Base-by-base conservation (phyloP, 2,888 invertebrate genomes). In the Cheilosia pagana region DNA sequence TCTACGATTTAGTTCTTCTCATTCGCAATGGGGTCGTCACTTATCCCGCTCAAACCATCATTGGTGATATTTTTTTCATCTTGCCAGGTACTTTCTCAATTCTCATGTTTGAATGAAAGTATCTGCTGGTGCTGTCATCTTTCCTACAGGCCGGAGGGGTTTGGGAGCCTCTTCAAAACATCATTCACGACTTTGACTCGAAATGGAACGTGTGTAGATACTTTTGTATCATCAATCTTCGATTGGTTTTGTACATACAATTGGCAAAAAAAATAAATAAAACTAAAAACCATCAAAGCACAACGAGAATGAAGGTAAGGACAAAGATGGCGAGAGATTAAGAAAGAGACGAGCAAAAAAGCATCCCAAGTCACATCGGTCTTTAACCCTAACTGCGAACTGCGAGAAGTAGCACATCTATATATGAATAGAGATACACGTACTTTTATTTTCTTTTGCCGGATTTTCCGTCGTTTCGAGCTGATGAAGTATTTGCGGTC, bases 401-500 rank as follows among this genome's bases (percentile, higher is more conserved):
- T 12, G 35, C 35, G 48, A 67, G 52, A 57, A 41, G 43, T 35
- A 55, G 41, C 35, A 43, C 4, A 14, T 52, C 23, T 28, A 16
- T 8, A 5, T 8, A 14, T 14, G 35, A 14, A n/a, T 35, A 25
- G 19, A 55, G 41, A 62, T 41, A 74, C 52, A 19, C 48, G 25
- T 31, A 57, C 43, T 74, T 31, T 14, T 39, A 12, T 2, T 35
- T 35, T 77, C 31, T 55, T 60, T 16, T 65, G 59, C 57, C 39
- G 68, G 74, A 79, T 53, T 76, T 60, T 60, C 68, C 39, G 28
- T 62, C 28, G 28, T 48, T 55, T 52, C 53, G 35, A 48, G 65
- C 57, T 79, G 85, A 76, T 67, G 75, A 79, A 75, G 79, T 81
- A 76, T 85, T 85, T 85, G 85, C 67, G 79, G 85, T 85, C 85